phyloP scores from a whole-genome alignment of 2,888 invertebrate genomes.

The Drosophila nr. medialis region DNA sequence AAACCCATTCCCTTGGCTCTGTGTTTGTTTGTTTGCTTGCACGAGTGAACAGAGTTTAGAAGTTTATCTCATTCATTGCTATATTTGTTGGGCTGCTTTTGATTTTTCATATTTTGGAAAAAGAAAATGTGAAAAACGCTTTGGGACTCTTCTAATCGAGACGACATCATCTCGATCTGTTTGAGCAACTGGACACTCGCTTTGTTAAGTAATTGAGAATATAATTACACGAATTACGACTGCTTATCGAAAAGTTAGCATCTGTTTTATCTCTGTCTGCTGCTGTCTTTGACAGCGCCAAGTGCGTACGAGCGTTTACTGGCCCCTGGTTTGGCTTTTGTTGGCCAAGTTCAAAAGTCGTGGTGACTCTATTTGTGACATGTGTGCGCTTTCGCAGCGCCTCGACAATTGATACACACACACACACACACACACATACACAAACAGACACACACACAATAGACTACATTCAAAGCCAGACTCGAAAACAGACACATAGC shows the following conservation, averaged over 20 bases:
- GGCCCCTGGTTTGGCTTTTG: conserved; percentile 39
- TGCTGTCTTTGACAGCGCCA: conserved; percentile 66
- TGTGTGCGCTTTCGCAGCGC: conserved; percentile 76
- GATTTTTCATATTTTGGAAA: conserved; percentile 51
- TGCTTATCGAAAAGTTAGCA: conserved; percentile 76
- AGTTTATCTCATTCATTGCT: conserved; percentile 77
- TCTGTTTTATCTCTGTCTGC: conserved; percentile 70
- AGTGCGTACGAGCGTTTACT: conserved; percentile 52
- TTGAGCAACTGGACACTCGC: conserved; percentile 37
- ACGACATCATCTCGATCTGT: conserved; percentile 47
- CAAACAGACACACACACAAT: not conserved
- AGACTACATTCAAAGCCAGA: conserved; percentile 12
- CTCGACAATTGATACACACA: conserved; percentile 55
- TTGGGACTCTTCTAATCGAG: conserved; percentile 36
- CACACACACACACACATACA: conserved; percentile 9
- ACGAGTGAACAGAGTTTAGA: conserved; percentile 73
- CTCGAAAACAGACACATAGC: conserved; percentile 38
- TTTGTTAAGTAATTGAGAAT: conserved; percentile 82
- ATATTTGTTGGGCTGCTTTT: conserved; percentile 65
- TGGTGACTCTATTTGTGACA: conserved; percentile 43
- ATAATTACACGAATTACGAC: conserved; percentile 83
- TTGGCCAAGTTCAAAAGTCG: conserved; percentile 63
- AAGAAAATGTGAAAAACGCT: conserved; percentile 30
- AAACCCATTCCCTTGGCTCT: conserved; percentile 26
- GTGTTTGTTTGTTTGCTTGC: conserved; percentile 51